phyloP scores from a whole-genome alignment of 1,140 invertebrate genomes.

The Pinna nobilis region DNA sequence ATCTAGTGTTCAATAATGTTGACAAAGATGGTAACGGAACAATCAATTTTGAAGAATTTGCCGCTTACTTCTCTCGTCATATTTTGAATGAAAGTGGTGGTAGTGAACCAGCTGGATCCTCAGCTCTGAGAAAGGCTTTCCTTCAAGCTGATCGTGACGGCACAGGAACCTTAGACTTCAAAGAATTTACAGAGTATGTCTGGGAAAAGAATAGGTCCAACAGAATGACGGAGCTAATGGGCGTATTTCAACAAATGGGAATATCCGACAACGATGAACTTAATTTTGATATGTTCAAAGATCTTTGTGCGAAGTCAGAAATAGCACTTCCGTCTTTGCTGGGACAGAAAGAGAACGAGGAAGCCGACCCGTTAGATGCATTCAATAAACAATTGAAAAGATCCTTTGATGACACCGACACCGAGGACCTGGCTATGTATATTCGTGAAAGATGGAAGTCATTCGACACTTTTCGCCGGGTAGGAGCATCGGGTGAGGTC shows the following conservation, averaged over 20 bases:
- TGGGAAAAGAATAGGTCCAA: slow-evolving; percentile 23
- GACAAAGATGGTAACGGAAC: slow-evolving; percentile 14
- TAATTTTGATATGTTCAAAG: not conserved
- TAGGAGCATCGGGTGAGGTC: slow-evolving; percentile 3
- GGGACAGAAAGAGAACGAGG: not conserved
- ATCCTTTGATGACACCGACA: not conserved
- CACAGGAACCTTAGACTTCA: slow-evolving; percentile 33
- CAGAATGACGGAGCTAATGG: slow-evolving; percentile 11
- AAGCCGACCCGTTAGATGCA: not conserved
- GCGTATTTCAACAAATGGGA: not conserved
- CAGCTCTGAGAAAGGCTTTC: slow-evolving; percentile 25
- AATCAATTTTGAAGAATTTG: slow-evolving; percentile 32
- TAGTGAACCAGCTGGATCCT: slow-evolving; percentile 3
- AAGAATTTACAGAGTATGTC: slow-evolving; percentile 40
- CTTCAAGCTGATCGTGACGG: slow-evolving; percentile 35
- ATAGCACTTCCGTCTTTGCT: not conserved
- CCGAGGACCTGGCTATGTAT: slow-evolving; percentile 1
- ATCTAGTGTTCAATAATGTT: slow-evolving; percentile 30
- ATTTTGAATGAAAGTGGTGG: slow-evolving; percentile 42
- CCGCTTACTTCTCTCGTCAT: slow-evolving; percentile 25
- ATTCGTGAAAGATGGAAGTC: slow-evolving; percentile 23
- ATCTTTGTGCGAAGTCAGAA: not conserved
- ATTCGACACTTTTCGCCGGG: slow-evolving; percentile 17
- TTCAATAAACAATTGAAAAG: not conserved
- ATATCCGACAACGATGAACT: slow-evolving; percentile 9